Evolutionary conservation across 2,797 vertebrate genomes (phyloP), one percentile per base, ranked within the genome.

Genomic region (Mus spretus): DNA sequence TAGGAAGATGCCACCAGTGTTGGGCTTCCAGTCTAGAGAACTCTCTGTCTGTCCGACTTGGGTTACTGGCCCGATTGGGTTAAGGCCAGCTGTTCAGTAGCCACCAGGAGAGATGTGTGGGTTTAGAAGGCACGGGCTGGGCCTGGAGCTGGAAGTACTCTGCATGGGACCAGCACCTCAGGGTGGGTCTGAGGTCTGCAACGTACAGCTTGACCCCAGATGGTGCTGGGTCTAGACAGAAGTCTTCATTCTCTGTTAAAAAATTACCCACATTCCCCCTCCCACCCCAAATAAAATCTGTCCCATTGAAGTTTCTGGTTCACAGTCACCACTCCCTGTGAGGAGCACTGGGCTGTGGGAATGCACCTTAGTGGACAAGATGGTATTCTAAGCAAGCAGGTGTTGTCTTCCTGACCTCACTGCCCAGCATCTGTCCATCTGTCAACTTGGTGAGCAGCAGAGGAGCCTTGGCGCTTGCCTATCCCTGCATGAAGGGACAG

Each of bases 221-320:
- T 80, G n/a, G 7, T 19, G 59, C 89, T 79, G 63, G 37, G 57
- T 84, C 84, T 87, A 47, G 20, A 78, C 77, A 90, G 63, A 63
- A 86, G 89, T 91, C 93, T 90, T 77, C 65, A 26, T 87, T 94
- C 94, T 92, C 72, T 83, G 57, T 87, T 40, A 96, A 93, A 93
- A 93, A 78, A 31, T 37, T 37, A 34, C 6, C 20, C 20, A 31
- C 20, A 37, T 24, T 50, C 7, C 53, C 83, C 2, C 40, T 1
- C 4, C 85, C n/a, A 28, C 50, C n/a, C 31, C 88, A 50, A n/a
- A 70, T 70, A 94, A 93, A 96, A 85, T n/a, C 31, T 12, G 37
- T 82, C 92, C 74, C 19, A 0, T 24, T 40, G 24, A 84, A 91
- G 65, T 17, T 87, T 67, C 67, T 47, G 12, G 61, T 63, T 67